Evolutionary conservation across 2,888 invertebrate species (phyloP), one percentile per base, ranked within the genome.

Genomic region (Hartigia nigra): DNA sequence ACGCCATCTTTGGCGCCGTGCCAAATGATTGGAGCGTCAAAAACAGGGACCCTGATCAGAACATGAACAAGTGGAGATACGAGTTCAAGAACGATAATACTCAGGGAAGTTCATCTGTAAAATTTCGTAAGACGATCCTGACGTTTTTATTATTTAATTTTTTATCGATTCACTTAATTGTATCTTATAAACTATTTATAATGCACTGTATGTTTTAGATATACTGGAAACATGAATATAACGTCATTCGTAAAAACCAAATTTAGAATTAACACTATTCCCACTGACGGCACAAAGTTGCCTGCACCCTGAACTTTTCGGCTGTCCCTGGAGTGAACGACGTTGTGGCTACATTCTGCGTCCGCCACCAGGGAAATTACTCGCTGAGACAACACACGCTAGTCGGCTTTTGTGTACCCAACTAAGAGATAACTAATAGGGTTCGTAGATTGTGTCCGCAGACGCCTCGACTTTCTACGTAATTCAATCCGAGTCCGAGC

Each of bases 381-480:
- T 82, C 81, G 82, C 80, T 81, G 80, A 80, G 82, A 81, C 82
- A 82, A 78, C 78, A 76, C 80, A 77, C 77, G 78, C 74, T 78
- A 31, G 77, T 78, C 77, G 80, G 82, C 84, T 84, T 86, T 85
- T 83, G 84, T 83, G 81, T 80, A 78, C 77, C 79, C 74, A 81
- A 76, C 82, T 83, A 83, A 85, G 85, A 85, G 85, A 84, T 84
- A 85, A 85, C 85, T 85, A 85, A 85, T 84, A 83, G 83, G 81
- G 82, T 82, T 83, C 80, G 80, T 76, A 76, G 79, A 78, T 72
- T 72, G 69, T 80, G 81, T 80, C 81, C 78, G 74, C 79, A 78
- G 75, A 72, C n/a, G 74, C 31, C 37, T 77, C 31, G 70, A 74
- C 23, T 55, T 55, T 55, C 55, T 55, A 55, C 82, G 82, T 84